Evolutionary conservation across 2,113 vertebrate genomes (phyloP).

Genomic region (Pseudonaja textilis): DNA sequence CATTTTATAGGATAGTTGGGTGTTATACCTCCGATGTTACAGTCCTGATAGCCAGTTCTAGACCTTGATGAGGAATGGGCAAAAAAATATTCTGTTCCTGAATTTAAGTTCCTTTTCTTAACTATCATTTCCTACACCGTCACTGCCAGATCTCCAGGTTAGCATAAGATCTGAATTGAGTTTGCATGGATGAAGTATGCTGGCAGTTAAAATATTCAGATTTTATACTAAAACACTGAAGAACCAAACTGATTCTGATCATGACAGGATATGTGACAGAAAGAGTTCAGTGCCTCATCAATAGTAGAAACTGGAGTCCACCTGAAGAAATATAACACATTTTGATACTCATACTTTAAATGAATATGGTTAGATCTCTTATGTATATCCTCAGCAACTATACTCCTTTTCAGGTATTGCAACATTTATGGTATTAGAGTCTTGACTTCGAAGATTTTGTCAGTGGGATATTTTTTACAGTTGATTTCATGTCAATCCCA

Average conservation of each 20-base stretch:
- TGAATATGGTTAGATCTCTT: not conserved
- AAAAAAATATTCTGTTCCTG: not conserved
- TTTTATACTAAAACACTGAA: not conserved
- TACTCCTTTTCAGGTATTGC: not conserved
- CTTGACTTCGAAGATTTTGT: not conserved
- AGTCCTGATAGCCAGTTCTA: not conserved
- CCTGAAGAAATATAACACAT: not conserved
- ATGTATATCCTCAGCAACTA: not conserved
- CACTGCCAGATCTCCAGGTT: not conserved
- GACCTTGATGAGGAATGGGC: not conserved
- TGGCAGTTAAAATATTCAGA: not conserved
- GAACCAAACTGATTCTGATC: not conserved
- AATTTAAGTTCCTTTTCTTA: not conserved
- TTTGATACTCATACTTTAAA: not conserved
- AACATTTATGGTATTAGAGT: not conserved
- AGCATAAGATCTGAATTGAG: not conserved
- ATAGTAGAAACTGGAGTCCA: not conserved
- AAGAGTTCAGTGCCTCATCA: not conserved
- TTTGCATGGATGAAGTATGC: not conserved
- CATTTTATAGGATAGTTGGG: not conserved
- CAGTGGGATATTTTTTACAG: not conserved
- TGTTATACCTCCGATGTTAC: not conserved
- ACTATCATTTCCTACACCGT: not conserved
- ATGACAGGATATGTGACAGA: not conserved
- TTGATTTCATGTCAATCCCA: slow-evolving; percentile 36